Evolutionary conservation across 2,888 invertebrate genomes (phyloP), one percentile per base, ranked within the genome.

Genomic region (Holacanthella duospinosa): DNA sequence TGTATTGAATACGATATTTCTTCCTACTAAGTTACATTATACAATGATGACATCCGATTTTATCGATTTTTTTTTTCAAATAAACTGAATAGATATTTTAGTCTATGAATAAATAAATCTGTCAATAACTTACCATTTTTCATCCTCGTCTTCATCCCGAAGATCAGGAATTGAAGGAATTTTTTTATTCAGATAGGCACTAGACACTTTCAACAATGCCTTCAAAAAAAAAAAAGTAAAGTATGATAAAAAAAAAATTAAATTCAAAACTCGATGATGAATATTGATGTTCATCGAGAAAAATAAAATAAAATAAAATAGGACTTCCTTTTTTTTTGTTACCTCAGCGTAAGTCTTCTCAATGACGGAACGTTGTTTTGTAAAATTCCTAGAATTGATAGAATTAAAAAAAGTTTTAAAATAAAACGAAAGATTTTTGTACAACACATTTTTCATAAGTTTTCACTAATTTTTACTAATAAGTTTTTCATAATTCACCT

Each of bases 311-410:
- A n/a, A n/a, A n/a, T n/a, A n/a, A n/a, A n/a, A n/a, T n/a, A n/a
- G n/a, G n/a, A n/a, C n/a, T n/a, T n/a, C n/a, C n/a, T n/a, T n/a
- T n/a, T n/a, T 36, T 36, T 28, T 21, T 76, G 81, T 80, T 80
- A 90, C 90, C 84, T 94, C 93, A 9, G 93, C 92, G 78, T 94
- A 94, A 1, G 92, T 90, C 77, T 91, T 93, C 79, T 95, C 95
- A 74, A 95, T 89, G 66, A 90, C 86, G 56, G 92, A 91, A 72
- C 91, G 84, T 79, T 93, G 93, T 76, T 93, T 85, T 74, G 89
- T 88, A 78, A 91, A 95, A 74, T 87, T 88, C 74, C 84, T 84
- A 78, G 64, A n/a, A n/a, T n/a, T 80, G 81, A 61, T 66, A 69
- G 70, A 72, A 68, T 43, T 24, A 63, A 29, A 54, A 29, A 59